These are phyloP conservation scores for Bombyx huttoni DNA, from an alignment of 2,888 invertebrate species.

Conservation along the genomic window DNA sequence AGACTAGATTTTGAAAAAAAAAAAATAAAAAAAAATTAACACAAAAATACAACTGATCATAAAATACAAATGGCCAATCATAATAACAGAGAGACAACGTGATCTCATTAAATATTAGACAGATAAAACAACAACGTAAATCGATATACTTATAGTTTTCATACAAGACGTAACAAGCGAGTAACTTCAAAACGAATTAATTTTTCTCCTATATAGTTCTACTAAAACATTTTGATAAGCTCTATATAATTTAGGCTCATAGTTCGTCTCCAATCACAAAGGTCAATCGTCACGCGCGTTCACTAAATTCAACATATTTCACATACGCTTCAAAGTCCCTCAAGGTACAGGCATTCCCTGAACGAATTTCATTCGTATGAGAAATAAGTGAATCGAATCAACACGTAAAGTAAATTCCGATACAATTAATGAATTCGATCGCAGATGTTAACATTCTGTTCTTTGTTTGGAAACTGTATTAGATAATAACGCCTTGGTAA, in stretches of 20 bases:
- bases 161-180: constrained; percentile 59
- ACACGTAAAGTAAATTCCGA: too few relatives aligned
- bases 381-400: not conserved
- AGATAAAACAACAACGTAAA: constrained; percentile 22
- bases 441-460: too few relatives aligned
- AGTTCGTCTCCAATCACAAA: constrained; percentile 49
- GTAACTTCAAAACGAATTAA: constrained; percentile 63
- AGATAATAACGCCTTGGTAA: constrained; percentile 24
- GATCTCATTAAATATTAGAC: constrained; percentile 10
- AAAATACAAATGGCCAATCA: constrained; percentile 35
- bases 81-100: constrained; percentile 35
- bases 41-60: constrained; percentile 28
- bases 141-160: constrained; percentile 45
- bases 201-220: constrained; percentile 37
- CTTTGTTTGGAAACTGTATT: not conserved
- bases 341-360: constrained; percentile 32
- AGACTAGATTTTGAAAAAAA: constrained; percentile 58
- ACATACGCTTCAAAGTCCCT: constrained; percentile 11
- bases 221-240: constrained; percentile 66
- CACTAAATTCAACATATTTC: not conserved
- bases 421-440: too few relatives aligned
- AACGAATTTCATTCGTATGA: not conserved
- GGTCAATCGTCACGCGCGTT: constrained; percentile 24
- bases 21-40: constrained; percentile 1
- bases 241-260: constrained; percentile 68